Evolutionary conservation across 2,113 vertebrate species (phyloP), one percentile per base, ranked within the genome.

Genomic region (Corvus hawaiiensis): DNA sequence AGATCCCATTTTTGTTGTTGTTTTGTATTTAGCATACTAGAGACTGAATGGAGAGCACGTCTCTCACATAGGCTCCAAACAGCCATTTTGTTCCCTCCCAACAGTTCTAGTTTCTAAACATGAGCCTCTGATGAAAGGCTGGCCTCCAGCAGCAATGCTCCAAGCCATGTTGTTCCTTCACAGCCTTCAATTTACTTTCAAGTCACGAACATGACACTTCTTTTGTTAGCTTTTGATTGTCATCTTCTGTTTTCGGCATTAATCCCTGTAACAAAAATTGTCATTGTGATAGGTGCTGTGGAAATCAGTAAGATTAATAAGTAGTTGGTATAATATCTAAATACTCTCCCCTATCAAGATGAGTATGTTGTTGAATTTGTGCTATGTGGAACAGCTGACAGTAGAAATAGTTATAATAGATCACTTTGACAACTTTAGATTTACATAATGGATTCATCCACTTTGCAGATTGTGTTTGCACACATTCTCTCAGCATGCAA

Each of bases 401-500:
- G 80, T 66, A 89, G 87, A 93, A 96, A 96, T 43, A 87, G 84
- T 95, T 92, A 43, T 44, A 96, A 96, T 92, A 93, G 92, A 96
- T 96, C 94, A 96, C 74, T 94, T 67, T 92, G 95, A 96, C 94
- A 96, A 96, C 66, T 95, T 95, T 4, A 95, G 39, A 92, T 95
- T 96, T 94, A 73, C 89, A 76, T 90, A 95, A 96, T 92, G 76
- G 86, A 72, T 94, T 96, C 46, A 92, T 58, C 84, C 77, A 82
- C 94, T 94, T 92, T 63, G 49, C 64, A 91, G 83, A 79, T 32
- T 91, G 30, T 62, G 27, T 89, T 93, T 69, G 69, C 41, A 48
- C 71, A 82, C 61, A 46, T 95, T 87, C 55, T 67, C n/a, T 74
- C 78, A 85, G 91, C 59, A 74, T 75, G 68, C 13, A 85, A 93